These are phyloP conservation scores for Lycopodina hypogea DNA, from an alignment of 37 sponge, comb jelly and placozoan genomes.

Conservation along the genomic window DNA sequence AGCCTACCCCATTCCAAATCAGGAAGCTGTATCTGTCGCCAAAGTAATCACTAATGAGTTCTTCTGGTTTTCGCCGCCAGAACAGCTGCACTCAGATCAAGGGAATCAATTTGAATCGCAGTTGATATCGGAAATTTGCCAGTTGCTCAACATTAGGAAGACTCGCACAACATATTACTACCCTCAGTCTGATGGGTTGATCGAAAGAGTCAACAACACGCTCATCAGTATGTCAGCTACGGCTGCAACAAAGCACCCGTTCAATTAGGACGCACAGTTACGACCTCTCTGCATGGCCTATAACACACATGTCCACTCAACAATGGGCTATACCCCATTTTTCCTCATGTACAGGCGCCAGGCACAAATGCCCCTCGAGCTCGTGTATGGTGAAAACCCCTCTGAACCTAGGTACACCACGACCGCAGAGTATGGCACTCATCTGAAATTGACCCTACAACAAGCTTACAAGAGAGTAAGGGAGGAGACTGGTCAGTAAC, in stretches of 20 bases:
- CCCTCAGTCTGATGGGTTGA: too few species aligned
- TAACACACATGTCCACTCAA: conserved; percentile 32
- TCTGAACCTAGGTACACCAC: conserved; percentile 40
- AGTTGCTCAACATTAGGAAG: conserved; percentile 43
- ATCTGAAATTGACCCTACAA: neutral
- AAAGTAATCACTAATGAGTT: conserved; percentile 19
- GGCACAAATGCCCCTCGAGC: too few species aligned
- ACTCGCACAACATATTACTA: conserved; percentile 44
- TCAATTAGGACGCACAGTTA: conserved; percentile 35
- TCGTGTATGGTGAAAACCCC: too few species aligned
- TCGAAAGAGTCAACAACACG: conserved; percentile 51
- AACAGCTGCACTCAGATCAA: conserved; percentile 48
- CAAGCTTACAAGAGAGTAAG: neutral
- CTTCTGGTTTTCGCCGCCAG: conserved; percentile 51
- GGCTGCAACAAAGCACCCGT: neutral
- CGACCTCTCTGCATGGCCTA: conserved; percentile 32
- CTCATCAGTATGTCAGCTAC: conserved; percentile 33
- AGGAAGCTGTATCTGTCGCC: conserved; percentile 60
- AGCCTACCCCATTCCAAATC: conserved; percentile 55
- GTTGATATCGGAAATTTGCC: conserved; percentile 21
- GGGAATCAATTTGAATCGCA: conserved; percentile 54
- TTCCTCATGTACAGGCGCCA: too few species aligned
- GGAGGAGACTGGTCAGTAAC: neutral
- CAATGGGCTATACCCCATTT: too few species aligned
- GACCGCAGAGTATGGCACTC: neutral